Base-by-base conservation (phyloP, 2,797 vertebrate species). In the Syngnathus rostellatus region DNA sequence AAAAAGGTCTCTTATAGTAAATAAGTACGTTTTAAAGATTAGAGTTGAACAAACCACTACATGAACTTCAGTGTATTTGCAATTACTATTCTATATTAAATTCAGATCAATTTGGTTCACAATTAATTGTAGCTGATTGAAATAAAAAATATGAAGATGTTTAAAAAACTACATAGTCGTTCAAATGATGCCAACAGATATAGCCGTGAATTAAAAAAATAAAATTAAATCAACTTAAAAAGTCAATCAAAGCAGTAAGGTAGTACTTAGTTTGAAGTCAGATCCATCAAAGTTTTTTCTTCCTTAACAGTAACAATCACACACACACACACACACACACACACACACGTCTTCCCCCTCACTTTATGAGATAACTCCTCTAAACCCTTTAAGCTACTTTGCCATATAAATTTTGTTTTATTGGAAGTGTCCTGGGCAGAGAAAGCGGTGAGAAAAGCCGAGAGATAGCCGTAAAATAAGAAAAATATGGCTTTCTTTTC, bases 1-100 rank as follows among this genome's bases (percentile, higher is more conserved):
- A 76, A 74, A 64, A 73, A 23, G 59, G 63, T 51, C 67, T 76
- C 76, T 79, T 76, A 78, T 60, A 70, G 72, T 78, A 68, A 73
- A 57, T 25, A 25, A 25, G 25, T 25, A 25, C 25, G 50, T 75
- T 81, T 43, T 76, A 63, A 60, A 57, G 50, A 60, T 69, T 74
- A 68, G 53, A 43, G 14, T 53, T 39, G 6, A 57, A 57, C 55
- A 16, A 37, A 37, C 55, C 38, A 57, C 23, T 14, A 37, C 55
- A 17, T 12, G 3, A n/a, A 51, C 48, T 51, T n/a, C 48, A 21
- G 1, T 51, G 19, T 51, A 51, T n/a, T 51, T 51, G 19, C 16
- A n/a, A 3, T 51, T 51, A n/a, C 48, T 12, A 43, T 43, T 43
- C 0, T 31, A 31, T 31, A 31, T 31, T 31, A 31, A 31, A 31